phyloP scores from a whole-genome alignment of 2,888 invertebrate genomes.

The Anthophora plumipes region DNA sequence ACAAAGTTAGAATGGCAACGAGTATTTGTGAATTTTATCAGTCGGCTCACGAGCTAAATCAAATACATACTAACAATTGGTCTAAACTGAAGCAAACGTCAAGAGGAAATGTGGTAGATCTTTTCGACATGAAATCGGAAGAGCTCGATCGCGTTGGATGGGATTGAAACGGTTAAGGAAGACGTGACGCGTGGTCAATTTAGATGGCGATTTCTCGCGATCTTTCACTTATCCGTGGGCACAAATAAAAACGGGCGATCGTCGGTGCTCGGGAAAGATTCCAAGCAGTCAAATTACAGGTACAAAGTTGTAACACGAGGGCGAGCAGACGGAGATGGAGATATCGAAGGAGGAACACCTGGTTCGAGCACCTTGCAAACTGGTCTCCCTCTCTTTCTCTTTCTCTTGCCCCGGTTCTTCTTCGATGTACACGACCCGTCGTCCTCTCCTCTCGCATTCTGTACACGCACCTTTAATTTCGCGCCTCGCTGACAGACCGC shows the following conservation, averaged over 20 bases:
- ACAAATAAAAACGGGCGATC: constrained; percentile 50
- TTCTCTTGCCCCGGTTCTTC: constrained; percentile 15
- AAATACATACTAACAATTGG: no score
- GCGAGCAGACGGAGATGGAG: constrained; percentile 64
- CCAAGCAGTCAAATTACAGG: constrained; percentile 71
- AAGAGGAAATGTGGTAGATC: no score
- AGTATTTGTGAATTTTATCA: no score
- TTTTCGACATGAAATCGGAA: no score
- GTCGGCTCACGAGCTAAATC: no score
- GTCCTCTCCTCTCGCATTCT: constrained; percentile 45
- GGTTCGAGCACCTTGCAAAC: constrained; percentile 78
- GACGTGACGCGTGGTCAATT: no score
- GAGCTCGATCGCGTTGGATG: no score
- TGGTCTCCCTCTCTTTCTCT: constrained; percentile 61
- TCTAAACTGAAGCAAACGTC: no score
- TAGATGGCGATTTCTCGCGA: constrained; percentile 20
- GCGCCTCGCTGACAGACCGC: constrained; percentile 55
- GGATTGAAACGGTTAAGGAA: neutral
- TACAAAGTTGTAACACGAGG: constrained; percentile 66
- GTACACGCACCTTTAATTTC: constrained; percentile 62
- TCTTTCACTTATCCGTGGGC: constrained; percentile 40
- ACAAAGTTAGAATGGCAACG: no score
- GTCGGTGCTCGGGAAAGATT: constrained; percentile 60
- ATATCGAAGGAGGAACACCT: constrained; percentile 71
- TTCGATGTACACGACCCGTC: constrained; percentile 39